These are phyloP conservation scores for Typhlomys cinereus DNA, from an alignment of 2,113 vertebrate species.

Conservation along the genomic window DNA sequence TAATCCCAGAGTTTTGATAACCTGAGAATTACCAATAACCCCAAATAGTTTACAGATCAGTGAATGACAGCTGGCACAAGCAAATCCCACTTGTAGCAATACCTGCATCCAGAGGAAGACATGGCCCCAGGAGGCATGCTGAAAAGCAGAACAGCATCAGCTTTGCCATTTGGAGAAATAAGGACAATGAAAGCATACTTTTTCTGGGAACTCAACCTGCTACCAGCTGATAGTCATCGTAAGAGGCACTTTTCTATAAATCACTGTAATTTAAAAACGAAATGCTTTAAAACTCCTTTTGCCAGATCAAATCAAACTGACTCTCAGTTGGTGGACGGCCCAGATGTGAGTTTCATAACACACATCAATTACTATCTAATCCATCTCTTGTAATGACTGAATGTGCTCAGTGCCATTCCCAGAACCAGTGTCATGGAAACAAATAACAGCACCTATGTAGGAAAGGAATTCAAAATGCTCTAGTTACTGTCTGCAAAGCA, in stretches of 20 bases:
- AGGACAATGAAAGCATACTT: conserved; percentile 51
- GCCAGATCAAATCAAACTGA: conserved; percentile 72
- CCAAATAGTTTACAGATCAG: background rate
- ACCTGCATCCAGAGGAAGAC: conserved; percentile 16
- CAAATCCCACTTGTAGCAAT: background rate
- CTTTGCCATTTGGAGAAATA: conserved; percentile 61
- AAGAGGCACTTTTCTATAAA: conserved; percentile 76
- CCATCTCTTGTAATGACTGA: conserved; percentile 64
- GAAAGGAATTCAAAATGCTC: conserved; percentile 51
- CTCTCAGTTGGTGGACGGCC: conserved; percentile 72
- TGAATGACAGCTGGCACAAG: background rate
- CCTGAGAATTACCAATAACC: background rate
- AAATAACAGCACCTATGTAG: conserved; percentile 61
- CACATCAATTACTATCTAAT: conserved; percentile 74
- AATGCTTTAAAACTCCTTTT: conserved; percentile 73
- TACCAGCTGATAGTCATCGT: conserved; percentile 68
- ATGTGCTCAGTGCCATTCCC: conserved; percentile 61
- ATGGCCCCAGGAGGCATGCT: background rate
- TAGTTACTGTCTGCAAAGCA: conserved; percentile 54
- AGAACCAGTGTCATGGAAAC: conserved; percentile 70
- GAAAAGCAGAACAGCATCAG: background rate
- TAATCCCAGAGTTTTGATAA: conserved; percentile 34
- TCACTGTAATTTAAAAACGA: conserved; percentile 74
- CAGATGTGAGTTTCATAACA: conserved; percentile 75
- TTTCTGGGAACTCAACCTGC: conserved; percentile 71